phyloP scores from a whole-genome alignment of 2,113 vertebrate species.

The Periophthalmodon schlosseri region DNA sequence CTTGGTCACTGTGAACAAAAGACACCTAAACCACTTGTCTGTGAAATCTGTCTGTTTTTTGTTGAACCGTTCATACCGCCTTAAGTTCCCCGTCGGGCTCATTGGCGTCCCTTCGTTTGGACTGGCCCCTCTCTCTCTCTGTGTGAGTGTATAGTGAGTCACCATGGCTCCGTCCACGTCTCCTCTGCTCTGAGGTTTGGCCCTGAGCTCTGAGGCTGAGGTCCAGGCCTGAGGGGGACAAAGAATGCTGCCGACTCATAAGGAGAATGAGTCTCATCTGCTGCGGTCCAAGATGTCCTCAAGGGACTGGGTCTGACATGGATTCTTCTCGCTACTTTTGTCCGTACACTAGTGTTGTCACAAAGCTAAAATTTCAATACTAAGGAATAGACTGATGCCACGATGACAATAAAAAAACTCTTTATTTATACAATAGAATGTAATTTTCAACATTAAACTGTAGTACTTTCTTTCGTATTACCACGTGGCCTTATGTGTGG shows the following conservation, averaged over 20 bases:
- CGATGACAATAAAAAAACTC: no score
- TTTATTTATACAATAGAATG: no score
- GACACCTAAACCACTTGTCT: neutral
- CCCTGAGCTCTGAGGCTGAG: slow-evolving; percentile 63
- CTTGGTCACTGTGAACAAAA: neutral
- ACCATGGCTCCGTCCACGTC: slow-evolving; percentile 35
- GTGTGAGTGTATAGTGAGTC: slow-evolving; percentile 50
- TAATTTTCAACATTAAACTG: no score
- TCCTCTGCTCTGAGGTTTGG: slow-evolving; percentile 50
- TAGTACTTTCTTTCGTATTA: no score
- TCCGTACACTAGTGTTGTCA: neutral
- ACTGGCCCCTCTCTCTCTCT: slow-evolving; percentile 7
- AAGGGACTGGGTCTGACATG: slow-evolving; percentile 38
- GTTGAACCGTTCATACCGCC: neutral
- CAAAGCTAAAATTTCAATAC: no score
- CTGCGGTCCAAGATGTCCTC: slow-evolving; percentile 49
- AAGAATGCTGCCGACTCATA: slow-evolving; percentile 57
- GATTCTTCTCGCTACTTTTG: slow-evolving; percentile 20
- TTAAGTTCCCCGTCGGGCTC: neutral
- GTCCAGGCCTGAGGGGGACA: slow-evolving; percentile 55
- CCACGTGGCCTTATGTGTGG: no score
- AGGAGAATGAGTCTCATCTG: slow-evolving; percentile 49
- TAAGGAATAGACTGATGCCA: no score
- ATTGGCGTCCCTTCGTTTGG: slow-evolving; percentile 25
- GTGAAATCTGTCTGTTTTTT: neutral